Conservation (phyloP, 2,113 vertebrate species). For the Tilapia sparmanii region DNA sequence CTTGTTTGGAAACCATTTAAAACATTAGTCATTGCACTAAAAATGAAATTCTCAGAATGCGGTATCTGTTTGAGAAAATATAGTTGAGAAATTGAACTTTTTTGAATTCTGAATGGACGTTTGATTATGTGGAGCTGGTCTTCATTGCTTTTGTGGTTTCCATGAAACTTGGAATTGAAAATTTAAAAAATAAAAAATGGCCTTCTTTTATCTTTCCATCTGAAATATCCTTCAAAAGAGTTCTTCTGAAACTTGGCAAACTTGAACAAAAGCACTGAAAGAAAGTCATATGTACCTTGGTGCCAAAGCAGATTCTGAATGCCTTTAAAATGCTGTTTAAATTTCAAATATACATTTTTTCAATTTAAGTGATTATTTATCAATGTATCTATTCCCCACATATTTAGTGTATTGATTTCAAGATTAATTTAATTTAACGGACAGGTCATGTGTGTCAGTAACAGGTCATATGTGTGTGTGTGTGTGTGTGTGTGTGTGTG, state of each 20-base stretch:
- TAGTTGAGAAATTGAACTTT: neutral
- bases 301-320: neutral
- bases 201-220: neutral
- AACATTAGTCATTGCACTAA: neutral
- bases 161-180: neutral
- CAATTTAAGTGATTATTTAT: neutral
- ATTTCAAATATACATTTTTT: neutral
- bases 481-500: slow-evolving; percentile 3
- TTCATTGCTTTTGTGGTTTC: neutral
- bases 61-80: neutral
- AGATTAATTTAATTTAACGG: too few relatives aligned
- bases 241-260: neutral
- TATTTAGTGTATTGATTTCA: too few relatives aligned
- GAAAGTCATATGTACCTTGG: neutral
- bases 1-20: neutral
- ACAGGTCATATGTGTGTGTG: neutral
- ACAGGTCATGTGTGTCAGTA: neutral
- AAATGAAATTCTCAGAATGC: neutral
- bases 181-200: neutral
- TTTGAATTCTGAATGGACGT: neutral
- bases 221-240: neutral
- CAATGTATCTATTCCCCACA: neutral
- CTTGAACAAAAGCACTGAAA: neutral
- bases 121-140: neutral
- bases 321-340: neutral